These are phyloP conservation scores for Adela reaumurella DNA, from an alignment of 2,888 invertebrate genomes.

Conservation along the genomic window DNA sequence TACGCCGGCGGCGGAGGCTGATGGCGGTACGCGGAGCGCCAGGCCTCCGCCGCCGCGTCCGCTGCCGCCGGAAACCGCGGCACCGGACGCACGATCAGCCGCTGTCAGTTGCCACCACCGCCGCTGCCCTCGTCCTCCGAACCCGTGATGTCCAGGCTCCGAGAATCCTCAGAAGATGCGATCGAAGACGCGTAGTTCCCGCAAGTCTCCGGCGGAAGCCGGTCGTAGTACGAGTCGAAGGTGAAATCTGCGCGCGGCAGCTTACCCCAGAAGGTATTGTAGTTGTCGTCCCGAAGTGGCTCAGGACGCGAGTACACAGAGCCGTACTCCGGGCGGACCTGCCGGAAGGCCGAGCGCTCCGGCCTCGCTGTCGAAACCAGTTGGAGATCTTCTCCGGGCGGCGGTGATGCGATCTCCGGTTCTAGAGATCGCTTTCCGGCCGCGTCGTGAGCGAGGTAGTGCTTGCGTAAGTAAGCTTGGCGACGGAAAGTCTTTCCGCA, in stretches of 20 bases:
- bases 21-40: background rate
- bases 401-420: conserved; percentile 15
- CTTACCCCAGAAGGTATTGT: conserved; percentile 48
- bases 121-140: conserved; percentile 47
- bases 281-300: conserved; percentile 34
- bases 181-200: conserved; percentile 17
- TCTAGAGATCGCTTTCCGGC: conserved; percentile 17
- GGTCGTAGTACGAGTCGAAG: conserved; percentile 35
- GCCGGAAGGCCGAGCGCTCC: conserved; percentile 46
- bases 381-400: conserved; percentile 4
- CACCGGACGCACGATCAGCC: conserved; percentile 44
- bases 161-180: conserved; percentile 42
- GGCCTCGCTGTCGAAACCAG: conserved; percentile 22
- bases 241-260: conserved; percentile 27
- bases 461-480: conserved; percentile 57
- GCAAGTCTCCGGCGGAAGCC: conserved; percentile 20
- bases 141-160: conserved; percentile 50
- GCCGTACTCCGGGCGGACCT: conserved; percentile 39
- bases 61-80: conserved; percentile 35
- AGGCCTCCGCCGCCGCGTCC: background rate
- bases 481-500: conserved; percentile 60
- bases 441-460: conserved; percentile 44
- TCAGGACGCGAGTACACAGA: conserved; percentile 23
- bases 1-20: conserved; percentile 22
- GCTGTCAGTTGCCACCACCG: conserved; percentile 17